Evolutionary conservation across 1,140 invertebrate species (phyloP), one percentile per base, ranked within the genome.

Genomic region (Pogonus chalceus): DNA sequence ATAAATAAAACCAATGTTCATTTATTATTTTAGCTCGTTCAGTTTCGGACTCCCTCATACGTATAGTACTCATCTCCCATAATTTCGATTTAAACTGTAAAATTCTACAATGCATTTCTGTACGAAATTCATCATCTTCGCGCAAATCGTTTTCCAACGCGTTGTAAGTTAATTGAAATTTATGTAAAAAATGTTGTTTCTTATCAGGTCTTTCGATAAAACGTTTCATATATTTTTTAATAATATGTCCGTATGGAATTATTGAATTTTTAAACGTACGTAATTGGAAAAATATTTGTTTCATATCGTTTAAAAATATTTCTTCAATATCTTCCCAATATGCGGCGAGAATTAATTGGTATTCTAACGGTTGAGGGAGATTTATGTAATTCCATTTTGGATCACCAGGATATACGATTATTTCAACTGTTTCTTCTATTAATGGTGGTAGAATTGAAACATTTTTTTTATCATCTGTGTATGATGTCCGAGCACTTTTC

Each of bases 131-230:
- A 54, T 66, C 61, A 52, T 79, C 69, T 47, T 72, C 63, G 0
- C 78, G 65, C 59, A 76, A 72, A 57, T 79, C 74, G 46, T 73
- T 65, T 55, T 77, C 73, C 56, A 81, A 71, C 16, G 72, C 65
- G 64, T 81, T 81, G 57, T 76, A 81, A 1, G 69, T 63, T n/a
- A 62, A 66, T 58, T 79, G 78, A 60, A 81, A 81, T 16, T 65
- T 56, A 18, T 62, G 57, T 2, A 81, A 63, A 49, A 78, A 61
- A 35, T 73, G 69, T 63, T 79, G 78, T 61, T 76, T 79, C 9
- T 60, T 52, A 23, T 78, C 78, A 0, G 78, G 76, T 50, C 73
- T 57, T 1, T 66, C 67, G n/a, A 79, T 70, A 51, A 76, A 76
- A 46, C 74, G 68, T 2, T 56, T 59, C 69, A 80, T 74, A 61